phyloP scores from a whole-genome alignment of 2,888 invertebrate genomes.

The Prosapia bicincta region DNA sequence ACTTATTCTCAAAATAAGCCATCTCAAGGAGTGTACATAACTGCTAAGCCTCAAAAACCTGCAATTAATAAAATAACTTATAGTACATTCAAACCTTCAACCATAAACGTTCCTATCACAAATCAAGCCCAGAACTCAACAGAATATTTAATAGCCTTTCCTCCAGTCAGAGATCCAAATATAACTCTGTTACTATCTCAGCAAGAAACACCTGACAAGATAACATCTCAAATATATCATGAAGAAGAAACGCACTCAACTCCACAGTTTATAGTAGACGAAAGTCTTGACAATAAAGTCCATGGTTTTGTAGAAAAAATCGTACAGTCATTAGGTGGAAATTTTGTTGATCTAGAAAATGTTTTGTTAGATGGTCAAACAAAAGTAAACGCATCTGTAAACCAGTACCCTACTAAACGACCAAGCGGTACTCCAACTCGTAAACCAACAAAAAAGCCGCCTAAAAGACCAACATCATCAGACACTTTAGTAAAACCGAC shows the following conservation, averaged over 20 bases:
- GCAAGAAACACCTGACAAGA: conserved; percentile 43
- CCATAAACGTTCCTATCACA: conserved; percentile 7
- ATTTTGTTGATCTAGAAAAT: conserved; percentile 76
- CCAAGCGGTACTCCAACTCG: conserved; percentile 43
- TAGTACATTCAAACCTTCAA: conserved; percentile 4
- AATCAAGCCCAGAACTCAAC: conserved; percentile 40
- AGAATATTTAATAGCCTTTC: conserved; percentile 71
- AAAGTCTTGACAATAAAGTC: conserved; percentile 72
- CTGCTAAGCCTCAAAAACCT: conserved; percentile 24
- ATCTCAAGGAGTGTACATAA: conserved; percentile 12
- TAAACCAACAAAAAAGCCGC: conserved; percentile 44
- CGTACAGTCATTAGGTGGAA: conserved; percentile 76
- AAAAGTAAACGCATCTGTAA: conserved; percentile 38
- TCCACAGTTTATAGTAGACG: conserved; percentile 76
- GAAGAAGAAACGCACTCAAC: conserved; percentile 65
- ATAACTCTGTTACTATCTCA: conserved; percentile 63
- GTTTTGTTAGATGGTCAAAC: conserved; percentile 58
- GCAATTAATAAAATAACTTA: neutral
- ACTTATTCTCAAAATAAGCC: conserved; percentile 5
- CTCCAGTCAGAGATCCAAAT: conserved; percentile 81
- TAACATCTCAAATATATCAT: conserved; percentile 33
- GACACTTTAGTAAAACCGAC: conserved; percentile 29
- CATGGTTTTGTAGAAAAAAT: conserved; percentile 80
- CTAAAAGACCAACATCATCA: conserved; percentile 38
- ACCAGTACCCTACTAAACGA: conserved; percentile 44